A percentile compares a stretch with the other conserved stretches of the same genome.
phyloP scores from a whole-genome alignment of 1,140 invertebrate species.

The Drosophila setifemur region DNA sequence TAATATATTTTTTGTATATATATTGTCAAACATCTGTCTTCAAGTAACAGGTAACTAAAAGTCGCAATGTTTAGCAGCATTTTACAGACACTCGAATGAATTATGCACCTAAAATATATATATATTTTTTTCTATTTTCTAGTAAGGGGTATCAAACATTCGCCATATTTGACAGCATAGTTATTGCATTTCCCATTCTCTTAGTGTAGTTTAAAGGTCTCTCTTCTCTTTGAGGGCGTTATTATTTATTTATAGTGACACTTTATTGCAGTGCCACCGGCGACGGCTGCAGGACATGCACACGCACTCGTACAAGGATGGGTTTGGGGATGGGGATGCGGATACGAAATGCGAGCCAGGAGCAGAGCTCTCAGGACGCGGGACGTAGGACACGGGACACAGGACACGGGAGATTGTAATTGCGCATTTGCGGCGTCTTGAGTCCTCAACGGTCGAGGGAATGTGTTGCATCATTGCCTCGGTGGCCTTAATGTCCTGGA shows the following conservation, averaged over 20 bases:
- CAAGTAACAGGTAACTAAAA: neutral
- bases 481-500: conserved; percentile 72
- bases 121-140: neutral
- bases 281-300: conserved; percentile 68
- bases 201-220: neutral
- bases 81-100: too few species aligned
- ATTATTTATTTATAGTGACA: conserved; percentile 81
- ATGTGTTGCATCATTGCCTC: conserved; percentile 77
- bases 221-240: conserved; percentile 70
- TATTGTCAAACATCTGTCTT: neutral
- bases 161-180: neutral
- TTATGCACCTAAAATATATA: too few species aligned
- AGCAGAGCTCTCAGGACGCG: neutral
- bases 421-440: conserved; percentile 77
- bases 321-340: conserved; percentile 6
- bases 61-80: neutral
- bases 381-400: neutral
- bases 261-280: conserved; percentile 66
- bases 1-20: too few species aligned
- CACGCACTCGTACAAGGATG: conserved; percentile 36
- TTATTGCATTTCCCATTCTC: neutral
- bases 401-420: conserved; percentile 69
- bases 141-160: neutral
- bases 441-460: conserved; percentile 48
- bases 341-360: conserved; percentile 8